phyloP scores from a whole-genome alignment of 2,888 invertebrate species.

The Diarsia brunnea region DNA sequence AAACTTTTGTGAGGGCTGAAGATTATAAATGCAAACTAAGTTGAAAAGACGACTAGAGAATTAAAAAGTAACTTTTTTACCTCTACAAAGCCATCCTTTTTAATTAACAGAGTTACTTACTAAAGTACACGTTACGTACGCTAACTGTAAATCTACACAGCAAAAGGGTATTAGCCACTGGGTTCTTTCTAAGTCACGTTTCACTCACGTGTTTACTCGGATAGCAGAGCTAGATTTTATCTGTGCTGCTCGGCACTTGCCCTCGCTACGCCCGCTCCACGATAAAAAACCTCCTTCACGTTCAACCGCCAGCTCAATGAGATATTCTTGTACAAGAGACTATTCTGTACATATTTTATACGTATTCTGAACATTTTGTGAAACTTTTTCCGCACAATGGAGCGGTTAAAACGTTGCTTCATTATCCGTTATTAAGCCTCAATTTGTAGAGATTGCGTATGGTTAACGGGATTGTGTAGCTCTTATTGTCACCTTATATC shows the following conservation, averaged over 20 bases:
- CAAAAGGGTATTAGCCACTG: slow-evolving; percentile 60
- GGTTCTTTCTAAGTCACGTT: slow-evolving; percentile 59
- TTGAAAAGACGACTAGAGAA: slow-evolving; percentile 21
- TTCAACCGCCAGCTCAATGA: slow-evolving; percentile 55
- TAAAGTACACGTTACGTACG: slow-evolving; percentile 39
- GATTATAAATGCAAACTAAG: slow-evolving; percentile 23
- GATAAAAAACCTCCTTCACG: slow-evolving; percentile 59
- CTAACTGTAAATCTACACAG: slow-evolving; percentile 55
- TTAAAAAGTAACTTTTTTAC: slow-evolving; percentile 20
- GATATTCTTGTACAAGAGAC: slow-evolving; percentile 40
- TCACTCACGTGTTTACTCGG: slow-evolving; percentile 63
- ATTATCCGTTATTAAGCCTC: slow-evolving; percentile 56
- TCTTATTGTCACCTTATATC: slow-evolving; percentile 26
- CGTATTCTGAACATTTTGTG: slow-evolving; percentile 46
- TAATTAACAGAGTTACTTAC: slow-evolving; percentile 55
- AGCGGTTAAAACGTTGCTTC: slow-evolving; percentile 39
- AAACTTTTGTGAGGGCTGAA: neutral
- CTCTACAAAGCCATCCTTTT: slow-evolving; percentile 30
- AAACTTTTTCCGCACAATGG: slow-evolving; percentile 41
- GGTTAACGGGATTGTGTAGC: slow-evolving; percentile 34
- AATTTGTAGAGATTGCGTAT: slow-evolving; percentile 52
- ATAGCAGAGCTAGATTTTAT: slow-evolving; percentile 68
- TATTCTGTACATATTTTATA: slow-evolving; percentile 50
- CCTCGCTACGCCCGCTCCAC: slow-evolving; percentile 27
- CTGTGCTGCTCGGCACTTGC: slow-evolving; percentile 62